phyloP scores from a whole-genome alignment of 2,113 vertebrate genomes.

The Sapajus apella region DNA sequence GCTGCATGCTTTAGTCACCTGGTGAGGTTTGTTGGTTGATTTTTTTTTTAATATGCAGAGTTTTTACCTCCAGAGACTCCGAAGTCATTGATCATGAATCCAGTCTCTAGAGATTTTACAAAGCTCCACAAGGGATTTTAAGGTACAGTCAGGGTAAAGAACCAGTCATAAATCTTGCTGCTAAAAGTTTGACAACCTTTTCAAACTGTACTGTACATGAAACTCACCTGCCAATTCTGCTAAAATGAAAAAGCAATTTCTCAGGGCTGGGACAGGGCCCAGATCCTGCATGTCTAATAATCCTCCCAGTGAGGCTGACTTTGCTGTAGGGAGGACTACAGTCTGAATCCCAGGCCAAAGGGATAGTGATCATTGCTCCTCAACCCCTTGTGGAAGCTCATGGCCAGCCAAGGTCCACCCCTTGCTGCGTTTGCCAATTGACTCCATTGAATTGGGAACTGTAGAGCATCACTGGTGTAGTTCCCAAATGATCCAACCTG shows the following conservation, averaged over 20 bases:
- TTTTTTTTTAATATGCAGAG: neutral
- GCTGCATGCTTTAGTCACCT: neutral
- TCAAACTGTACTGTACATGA: neutral
- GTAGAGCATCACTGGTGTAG: neutral
- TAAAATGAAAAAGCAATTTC: neutral
- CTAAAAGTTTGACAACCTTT: neutral
- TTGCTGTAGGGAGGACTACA: neutral
- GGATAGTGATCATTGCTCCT: neutral
- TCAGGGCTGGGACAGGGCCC: neutral
- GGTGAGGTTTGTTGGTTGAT: too few relatives aligned
- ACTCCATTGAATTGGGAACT: neutral
- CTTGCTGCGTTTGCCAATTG: neutral
- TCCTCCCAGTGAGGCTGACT: neutral
- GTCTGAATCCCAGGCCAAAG: neutral
- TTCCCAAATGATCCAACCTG: neutral
- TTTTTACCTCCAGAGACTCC: neutral
- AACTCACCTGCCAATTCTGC: neutral
- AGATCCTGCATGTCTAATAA: neutral
- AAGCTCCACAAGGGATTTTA: neutral
- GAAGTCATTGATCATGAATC: neutral
- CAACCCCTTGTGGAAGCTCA: rapidly evolving
- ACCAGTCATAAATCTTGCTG: neutral
- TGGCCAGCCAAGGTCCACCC: rapidly evolving
- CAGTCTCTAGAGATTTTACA: neutral
- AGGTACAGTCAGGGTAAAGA: neutral